These are phyloP conservation scores for Plagodis pulveraria DNA, from an alignment of 2,888 invertebrate species.

Conservation along the genomic window DNA sequence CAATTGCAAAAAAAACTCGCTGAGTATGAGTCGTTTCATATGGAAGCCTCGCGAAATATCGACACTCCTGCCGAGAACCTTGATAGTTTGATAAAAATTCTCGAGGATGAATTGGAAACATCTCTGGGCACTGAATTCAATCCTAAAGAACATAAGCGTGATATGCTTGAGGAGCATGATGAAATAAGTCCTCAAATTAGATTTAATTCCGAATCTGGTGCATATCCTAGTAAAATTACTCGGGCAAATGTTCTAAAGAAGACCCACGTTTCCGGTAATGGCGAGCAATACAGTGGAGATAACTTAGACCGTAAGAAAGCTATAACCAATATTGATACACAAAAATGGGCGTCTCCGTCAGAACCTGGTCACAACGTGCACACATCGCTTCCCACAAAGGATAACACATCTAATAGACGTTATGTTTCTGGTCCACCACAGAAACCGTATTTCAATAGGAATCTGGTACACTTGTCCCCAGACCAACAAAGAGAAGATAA, in stretches of 20 bases:
- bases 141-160: slow-evolving; percentile 39
- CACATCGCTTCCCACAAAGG: slow-evolving; percentile 32
- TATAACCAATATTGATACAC: slow-evolving; percentile 53
- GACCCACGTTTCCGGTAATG: slow-evolving; percentile 45
- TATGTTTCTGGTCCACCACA: slow-evolving; percentile 15
- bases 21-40: slow-evolving; percentile 53
- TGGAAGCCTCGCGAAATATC: slow-evolving; percentile 45
- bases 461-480: slow-evolving; percentile 49
- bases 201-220: slow-evolving; percentile 44
- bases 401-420: slow-evolving; percentile 23
- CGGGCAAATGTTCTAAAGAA: slow-evolving; percentile 57
- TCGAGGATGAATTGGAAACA: slow-evolving; percentile 70
- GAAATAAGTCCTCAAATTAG: slow-evolving; percentile 32
- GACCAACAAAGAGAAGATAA: slow-evolving; percentile 59
- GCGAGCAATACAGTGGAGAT: slow-evolving; percentile 50
- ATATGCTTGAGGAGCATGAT: slow-evolving; percentile 41
- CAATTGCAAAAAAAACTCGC: slow-evolving; percentile 58
- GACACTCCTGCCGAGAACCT: slow-evolving; percentile 63
- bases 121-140: slow-evolving; percentile 46
- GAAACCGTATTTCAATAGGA: slow-evolving; percentile 35
- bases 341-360: slow-evolving; percentile 44
- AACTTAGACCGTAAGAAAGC: slow-evolving; percentile 58
- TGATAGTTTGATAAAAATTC: slow-evolving; percentile 69
- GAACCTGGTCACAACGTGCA: slow-evolving; percentile 40
- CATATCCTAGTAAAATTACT: slow-evolving; percentile 53